Percentiles rank a stretch among this genome's conserved stretches.
Evolutionary conservation across 37 sponge, comb jelly and placozoan species (phyloP).

Genomic region (Crambe crambe): DNA sequence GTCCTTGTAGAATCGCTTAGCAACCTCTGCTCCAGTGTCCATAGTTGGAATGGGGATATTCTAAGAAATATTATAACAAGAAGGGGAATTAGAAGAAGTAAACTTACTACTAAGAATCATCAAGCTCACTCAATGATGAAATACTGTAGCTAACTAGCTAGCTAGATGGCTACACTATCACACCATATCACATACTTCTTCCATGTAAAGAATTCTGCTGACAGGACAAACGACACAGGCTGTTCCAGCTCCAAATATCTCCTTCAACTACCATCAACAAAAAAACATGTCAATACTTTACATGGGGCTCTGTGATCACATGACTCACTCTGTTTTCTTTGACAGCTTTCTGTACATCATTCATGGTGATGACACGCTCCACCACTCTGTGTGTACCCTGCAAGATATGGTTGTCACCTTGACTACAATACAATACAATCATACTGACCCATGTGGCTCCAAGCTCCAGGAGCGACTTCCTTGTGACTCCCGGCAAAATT

Average conservation of each 20-base stretch:
- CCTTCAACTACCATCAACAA: conserved; percentile 64
- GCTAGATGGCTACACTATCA: too few species aligned
- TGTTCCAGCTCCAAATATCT: conserved; percentile 98
- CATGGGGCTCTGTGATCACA: background rate
- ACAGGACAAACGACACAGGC: conserved; percentile 98
- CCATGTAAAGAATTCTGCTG: conserved; percentile 76
- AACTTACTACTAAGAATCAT: too few species aligned
- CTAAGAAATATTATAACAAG: too few species aligned
- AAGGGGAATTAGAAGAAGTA: background rate
- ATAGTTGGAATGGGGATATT: conserved; percentile 76
- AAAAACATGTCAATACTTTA: too few species aligned
- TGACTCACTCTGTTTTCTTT: conserved; percentile 80
- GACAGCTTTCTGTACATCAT: conserved; percentile 71
- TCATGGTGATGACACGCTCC: conserved; percentile 90
- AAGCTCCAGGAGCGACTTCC: conserved; percentile 87
- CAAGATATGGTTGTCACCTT: background rate
- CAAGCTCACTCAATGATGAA: too few species aligned
- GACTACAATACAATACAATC: conserved; percentile 5
- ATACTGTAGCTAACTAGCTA: too few species aligned
- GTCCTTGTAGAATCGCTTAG: conserved; percentile 69
- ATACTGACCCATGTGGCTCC: conserved; percentile 83
- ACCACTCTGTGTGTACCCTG: conserved; percentile 90
- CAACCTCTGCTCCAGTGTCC: conserved; percentile 78
- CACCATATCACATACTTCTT: conserved; percentile 78
- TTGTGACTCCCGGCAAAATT: conserved; percentile 96